Base-by-base conservation (phyloP, 2,888 invertebrate species). In the Esperia sulphurella region DNA sequence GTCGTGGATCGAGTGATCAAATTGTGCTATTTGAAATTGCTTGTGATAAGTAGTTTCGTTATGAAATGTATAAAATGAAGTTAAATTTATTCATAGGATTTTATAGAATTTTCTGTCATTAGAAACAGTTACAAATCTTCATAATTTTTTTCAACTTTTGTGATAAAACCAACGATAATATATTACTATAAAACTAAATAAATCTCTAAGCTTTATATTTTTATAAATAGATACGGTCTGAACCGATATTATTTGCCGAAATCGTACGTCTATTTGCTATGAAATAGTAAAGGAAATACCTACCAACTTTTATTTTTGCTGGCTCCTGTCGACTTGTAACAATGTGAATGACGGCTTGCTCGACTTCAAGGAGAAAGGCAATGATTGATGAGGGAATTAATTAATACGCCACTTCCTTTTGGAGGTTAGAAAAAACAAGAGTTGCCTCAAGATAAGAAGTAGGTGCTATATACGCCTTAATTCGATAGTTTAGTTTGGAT, bases 311-410 rank as follows among this genome's bases (percentile, higher is more conserved):
- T 62, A 68, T 68, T 70, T 66, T 68, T 53, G 60, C 59, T 56
- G 56, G 61, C 60, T 67, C 60, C 59, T 58, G 63, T 70, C 69
- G 68, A 69, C 66, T 77, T 69, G 66, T 69, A 71, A 79, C 79
- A 77, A 76, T 81, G 80, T 70, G 73, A 72, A 68, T 77, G 82
- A 80, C 82, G 79, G 50, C 50, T 29, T 30, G 33, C 41, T 71
- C 59, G 71, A 68, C 70, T 72, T 72, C 73, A 58, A 68, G 68
- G 74, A 72, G 71, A 79, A 71, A 65, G 68, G 75, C 71, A 74
- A 79, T 82, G 82, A 83, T 83, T 83, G 79, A 83, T 82, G 82
- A 79, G 71, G 73, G 69, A 72, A 79, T 75, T 82, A 82, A 81
- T 83, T 82, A 82, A 79, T 82, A 79, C 75, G 71, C 76, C 79